phyloP scores from a whole-genome alignment of 1,140 invertebrate genomes.

The Ephestia elutella region DNA sequence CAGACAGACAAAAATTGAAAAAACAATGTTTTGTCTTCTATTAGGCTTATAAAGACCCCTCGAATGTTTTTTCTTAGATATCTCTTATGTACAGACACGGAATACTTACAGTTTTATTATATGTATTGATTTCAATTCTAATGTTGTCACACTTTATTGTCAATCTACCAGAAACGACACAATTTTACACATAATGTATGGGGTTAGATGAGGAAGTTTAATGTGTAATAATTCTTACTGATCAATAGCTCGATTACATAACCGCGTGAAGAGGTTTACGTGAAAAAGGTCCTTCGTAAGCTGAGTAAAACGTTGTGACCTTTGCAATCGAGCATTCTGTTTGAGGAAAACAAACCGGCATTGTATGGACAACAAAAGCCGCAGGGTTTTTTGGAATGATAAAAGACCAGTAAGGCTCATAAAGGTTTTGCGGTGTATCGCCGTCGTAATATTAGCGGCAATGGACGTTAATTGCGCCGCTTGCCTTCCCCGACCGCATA shows the following conservation, averaged over 20 bases:
- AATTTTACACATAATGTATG: too few species aligned
- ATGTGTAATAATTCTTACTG: too few species aligned
- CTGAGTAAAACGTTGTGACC: conserved; percentile 4
- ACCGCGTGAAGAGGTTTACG: background rate
- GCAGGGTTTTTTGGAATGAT: conserved; percentile 9
- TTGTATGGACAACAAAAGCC: conserved; percentile 8
- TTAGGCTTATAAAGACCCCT: too few species aligned
- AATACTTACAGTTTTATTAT: too few species aligned
- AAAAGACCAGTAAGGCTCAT: background rate
- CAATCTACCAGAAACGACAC: too few species aligned
- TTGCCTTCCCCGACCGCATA: background rate
- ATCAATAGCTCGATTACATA: background rate
- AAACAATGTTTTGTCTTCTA: too few species aligned
- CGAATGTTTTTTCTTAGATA: too few species aligned
- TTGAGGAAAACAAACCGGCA: conserved; percentile 4
- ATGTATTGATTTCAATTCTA: too few species aligned
- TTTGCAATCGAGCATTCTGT: background rate
- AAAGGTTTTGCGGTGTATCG: conserved; percentile 6
- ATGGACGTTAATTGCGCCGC: conserved; percentile 3
- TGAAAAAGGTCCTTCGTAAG: background rate
- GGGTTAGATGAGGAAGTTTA: too few species aligned
- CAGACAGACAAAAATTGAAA: too few species aligned
- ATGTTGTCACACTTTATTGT: too few species aligned
- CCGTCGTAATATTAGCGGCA: background rate
- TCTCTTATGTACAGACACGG: too few species aligned